Evolutionary conservation across 2,797 vertebrate genomes (phyloP).

Genomic region (Lepidocolaptes lacrymiger): DNA sequence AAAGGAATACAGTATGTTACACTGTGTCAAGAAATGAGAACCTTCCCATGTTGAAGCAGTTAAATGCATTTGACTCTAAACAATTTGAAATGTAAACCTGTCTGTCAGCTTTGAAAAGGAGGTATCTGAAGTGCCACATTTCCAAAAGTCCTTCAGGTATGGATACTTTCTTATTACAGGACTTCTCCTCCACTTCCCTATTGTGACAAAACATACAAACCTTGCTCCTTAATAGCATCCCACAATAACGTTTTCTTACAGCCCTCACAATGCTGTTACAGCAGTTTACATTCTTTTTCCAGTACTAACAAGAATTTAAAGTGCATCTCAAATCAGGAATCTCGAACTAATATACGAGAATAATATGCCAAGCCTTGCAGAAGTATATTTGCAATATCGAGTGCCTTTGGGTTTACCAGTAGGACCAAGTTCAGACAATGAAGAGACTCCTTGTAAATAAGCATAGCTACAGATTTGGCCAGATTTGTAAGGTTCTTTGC

Average conservation of each 20-base stretch:
- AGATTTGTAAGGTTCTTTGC: not conserved
- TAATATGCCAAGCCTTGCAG: not conserved
- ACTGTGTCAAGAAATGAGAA: conserved; percentile 45
- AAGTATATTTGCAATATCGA: rapidly evolving
- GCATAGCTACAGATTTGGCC: not conserved
- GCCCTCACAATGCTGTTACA: not conserved
- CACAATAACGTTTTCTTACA: not conserved
- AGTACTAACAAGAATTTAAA: conserved; percentile 44
- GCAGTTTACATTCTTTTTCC: conserved; percentile 32
- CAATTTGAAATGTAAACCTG: conserved; percentile 29
- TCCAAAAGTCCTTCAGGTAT: not conserved
- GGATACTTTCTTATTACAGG: not conserved
- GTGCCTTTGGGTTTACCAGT: not conserved
- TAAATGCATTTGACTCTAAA: not conserved
- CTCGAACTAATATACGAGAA: not conserved
- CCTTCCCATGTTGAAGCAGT: conserved; percentile 55
- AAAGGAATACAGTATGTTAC: not conserved
- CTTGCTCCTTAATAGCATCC: not conserved
- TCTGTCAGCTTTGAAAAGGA: not conserved
- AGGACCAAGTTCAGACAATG: not conserved
- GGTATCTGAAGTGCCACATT: not conserved
- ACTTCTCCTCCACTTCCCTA: not conserved
- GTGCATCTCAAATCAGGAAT: conserved; percentile 45
- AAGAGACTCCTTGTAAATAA: not conserved
- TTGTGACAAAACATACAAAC: not conserved